phyloP scores from a whole-genome alignment of 2,888 invertebrate genomes.

The Blera fallax region DNA sequence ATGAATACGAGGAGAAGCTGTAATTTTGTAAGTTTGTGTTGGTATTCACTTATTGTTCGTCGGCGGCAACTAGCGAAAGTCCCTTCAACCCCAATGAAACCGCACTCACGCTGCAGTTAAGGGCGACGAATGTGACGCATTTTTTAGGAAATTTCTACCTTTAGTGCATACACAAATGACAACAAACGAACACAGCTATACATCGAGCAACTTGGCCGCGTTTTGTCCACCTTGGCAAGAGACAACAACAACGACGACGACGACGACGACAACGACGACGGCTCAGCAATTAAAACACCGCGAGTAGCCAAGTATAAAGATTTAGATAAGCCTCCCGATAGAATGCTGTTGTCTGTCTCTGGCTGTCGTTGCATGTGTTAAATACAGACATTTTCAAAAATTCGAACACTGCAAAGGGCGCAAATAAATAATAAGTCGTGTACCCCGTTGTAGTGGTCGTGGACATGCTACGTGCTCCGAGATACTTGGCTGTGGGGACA shows the following conservation, averaged over 20 bases:
- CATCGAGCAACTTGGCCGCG: constrained; percentile 61
- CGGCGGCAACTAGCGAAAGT: constrained; percentile 14
- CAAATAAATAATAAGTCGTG: constrained; percentile 72
- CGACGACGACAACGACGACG: constrained; percentile 33
- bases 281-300: constrained; percentile 78
- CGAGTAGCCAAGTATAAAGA: constrained; percentile 82
- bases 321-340: constrained; percentile 79
- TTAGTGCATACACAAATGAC: constrained; percentile 66
- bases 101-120: constrained; percentile 9
- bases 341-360: constrained; percentile 72
- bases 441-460: constrained; percentile 45
- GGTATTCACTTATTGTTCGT: constrained; percentile 18
- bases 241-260: constrained; percentile 19
- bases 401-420: constrained; percentile 71
- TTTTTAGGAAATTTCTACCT: constrained; percentile 52
- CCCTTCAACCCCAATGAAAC: constrained; percentile 55
- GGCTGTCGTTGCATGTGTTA: constrained; percentile 74
- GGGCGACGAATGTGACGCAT: constrained; percentile 67
- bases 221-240: constrained; percentile 64
- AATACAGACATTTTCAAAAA: constrained; percentile 76
- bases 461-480: constrained; percentile 61
- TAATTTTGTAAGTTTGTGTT: constrained; percentile 41
- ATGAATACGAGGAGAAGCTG: constrained; percentile 54
- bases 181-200: constrained; percentile 72
- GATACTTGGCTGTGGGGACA: constrained; percentile 15